These are phyloP conservation scores for Arrhopalites spinosus DNA, from an alignment of 2,888 invertebrate species.

Conservation along the genomic window DNA sequence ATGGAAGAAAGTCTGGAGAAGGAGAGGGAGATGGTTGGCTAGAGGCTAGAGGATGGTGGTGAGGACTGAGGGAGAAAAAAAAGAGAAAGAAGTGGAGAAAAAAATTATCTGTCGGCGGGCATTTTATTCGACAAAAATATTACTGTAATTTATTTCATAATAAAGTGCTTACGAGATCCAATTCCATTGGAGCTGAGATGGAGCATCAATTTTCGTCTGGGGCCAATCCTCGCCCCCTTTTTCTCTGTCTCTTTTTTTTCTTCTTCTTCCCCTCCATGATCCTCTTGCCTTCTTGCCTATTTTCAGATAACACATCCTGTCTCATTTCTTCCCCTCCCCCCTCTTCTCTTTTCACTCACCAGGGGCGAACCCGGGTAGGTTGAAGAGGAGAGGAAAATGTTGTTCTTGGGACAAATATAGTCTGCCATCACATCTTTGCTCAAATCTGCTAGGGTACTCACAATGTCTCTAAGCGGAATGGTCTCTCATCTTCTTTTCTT, in stretches of 20 bases:
- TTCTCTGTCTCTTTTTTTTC: constrained; percentile 42
- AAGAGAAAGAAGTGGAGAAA: constrained; percentile 38
- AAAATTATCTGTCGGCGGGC: constrained; percentile 54
- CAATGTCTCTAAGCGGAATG: constrained; percentile 17
- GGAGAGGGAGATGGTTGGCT: neutral
- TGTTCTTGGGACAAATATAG: constrained; percentile 8
- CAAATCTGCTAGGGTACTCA: neutral
- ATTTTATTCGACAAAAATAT: constrained; percentile 53
- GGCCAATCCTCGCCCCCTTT: constrained; percentile 50
- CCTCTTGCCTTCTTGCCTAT: neutral
- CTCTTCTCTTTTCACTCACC: neutral
- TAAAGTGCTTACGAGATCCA: constrained; percentile 55
- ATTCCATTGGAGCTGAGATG: constrained; percentile 53
- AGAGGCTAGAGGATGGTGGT: constrained; percentile 29
- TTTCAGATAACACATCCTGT: constrained; percentile 2
- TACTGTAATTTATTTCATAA: constrained; percentile 54
- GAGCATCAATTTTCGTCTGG: constrained; percentile 53
- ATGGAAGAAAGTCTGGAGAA: neutral
- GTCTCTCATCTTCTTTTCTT: constrained; percentile 10
- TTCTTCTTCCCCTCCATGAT: constrained; percentile 26
- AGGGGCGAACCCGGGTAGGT: neutral
- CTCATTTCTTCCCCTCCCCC: constrained; percentile 13
- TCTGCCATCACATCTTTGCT: neutral
- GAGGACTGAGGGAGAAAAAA: constrained; percentile 24
- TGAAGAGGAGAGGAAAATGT: neutral